Conservation (phyloP, 2,797 vertebrate genomes). For the Gobionotothen gibberifrons region DNA sequence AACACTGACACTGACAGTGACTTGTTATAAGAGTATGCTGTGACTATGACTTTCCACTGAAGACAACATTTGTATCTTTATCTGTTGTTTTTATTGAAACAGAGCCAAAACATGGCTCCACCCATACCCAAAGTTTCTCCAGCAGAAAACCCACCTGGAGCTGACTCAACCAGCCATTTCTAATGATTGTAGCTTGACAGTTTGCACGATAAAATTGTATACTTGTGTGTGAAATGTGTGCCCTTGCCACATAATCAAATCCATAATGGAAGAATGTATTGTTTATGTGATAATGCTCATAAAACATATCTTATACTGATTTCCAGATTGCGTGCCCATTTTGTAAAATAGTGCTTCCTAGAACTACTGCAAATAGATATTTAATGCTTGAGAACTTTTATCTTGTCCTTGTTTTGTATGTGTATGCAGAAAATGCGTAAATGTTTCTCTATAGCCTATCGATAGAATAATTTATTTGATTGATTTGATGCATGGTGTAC, state of each 20-base stretch:
- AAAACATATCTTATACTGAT: neutral
- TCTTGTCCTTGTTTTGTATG: conserved; percentile 6
- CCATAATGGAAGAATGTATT: neutral
- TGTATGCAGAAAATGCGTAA: neutral
- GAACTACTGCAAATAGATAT: conserved; percentile 4
- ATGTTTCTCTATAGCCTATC: neutral
- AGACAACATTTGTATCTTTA: conserved; percentile 28
- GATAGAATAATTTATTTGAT: conserved; percentile 20
- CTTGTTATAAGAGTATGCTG: neutral
- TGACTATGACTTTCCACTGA: neutral
- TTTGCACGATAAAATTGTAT: too few species aligned
- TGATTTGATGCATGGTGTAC: neutral
- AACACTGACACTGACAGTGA: neutral
- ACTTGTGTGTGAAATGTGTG: too few species aligned
- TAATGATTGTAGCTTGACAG: too few species aligned
- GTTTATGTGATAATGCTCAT: neutral
- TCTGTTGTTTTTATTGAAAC: conserved; percentile 3
- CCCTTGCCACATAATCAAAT: neutral
- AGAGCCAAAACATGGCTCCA: conserved; percentile 3
- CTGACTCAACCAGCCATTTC: neutral
- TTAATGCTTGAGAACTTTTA: neutral
- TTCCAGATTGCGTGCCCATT: neutral
- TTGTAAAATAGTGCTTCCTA: neutral
- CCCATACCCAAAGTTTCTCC: conserved; percentile 4
- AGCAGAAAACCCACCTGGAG: neutral